A percentile compares a stretch with the other conserved stretches of the same genome.
These are phyloP conservation scores for Drosophila infuscata DNA, from an alignment of 2,888 invertebrate genomes.

Conservation along the genomic window DNA sequence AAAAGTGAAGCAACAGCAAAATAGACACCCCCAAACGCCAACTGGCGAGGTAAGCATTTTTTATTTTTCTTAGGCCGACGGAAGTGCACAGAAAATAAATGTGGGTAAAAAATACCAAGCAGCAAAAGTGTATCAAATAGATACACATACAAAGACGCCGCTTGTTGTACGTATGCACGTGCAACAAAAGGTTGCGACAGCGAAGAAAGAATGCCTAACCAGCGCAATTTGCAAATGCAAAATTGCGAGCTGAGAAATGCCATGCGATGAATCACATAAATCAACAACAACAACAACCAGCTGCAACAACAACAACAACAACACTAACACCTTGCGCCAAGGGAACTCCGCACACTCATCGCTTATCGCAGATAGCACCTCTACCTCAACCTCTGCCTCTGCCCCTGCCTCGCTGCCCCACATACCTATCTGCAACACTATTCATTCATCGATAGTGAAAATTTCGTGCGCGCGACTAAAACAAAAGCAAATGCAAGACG, in stretches of 20 bases:
- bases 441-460: slow-evolving; percentile 70
- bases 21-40: not conserved
- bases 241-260: slow-evolving; percentile 34
- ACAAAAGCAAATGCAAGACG: slow-evolving; percentile 47
- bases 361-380: slow-evolving; percentile 55
- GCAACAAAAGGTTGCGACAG: slow-evolving; percentile 52
- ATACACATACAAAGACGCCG: slow-evolving; percentile 27
- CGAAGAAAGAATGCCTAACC: slow-evolving; percentile 68
- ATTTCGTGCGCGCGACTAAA: slow-evolving; percentile 67
- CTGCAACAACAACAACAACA: slow-evolving; percentile 12
- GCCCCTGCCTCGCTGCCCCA: not conserved
- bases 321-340: slow-evolving; percentile 46
- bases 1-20: slow-evolving; percentile 47
- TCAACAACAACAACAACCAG: slow-evolving; percentile 17
- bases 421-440: not conserved
- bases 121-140: slow-evolving; percentile 58
- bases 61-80: slow-evolving; percentile 39
- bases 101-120: slow-evolving; percentile 74
- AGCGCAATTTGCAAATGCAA: slow-evolving; percentile 70
- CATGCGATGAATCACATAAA: slow-evolving; percentile 62
- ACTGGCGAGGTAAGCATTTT: slow-evolving; percentile 10
- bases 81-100: slow-evolving; percentile 78
- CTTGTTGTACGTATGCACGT: slow-evolving; percentile 45
- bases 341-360: slow-evolving; percentile 75
- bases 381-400: not conserved